Base-by-base conservation (phyloP, 2,113 vertebrate species). In the Argyrosomus japonicus region DNA sequence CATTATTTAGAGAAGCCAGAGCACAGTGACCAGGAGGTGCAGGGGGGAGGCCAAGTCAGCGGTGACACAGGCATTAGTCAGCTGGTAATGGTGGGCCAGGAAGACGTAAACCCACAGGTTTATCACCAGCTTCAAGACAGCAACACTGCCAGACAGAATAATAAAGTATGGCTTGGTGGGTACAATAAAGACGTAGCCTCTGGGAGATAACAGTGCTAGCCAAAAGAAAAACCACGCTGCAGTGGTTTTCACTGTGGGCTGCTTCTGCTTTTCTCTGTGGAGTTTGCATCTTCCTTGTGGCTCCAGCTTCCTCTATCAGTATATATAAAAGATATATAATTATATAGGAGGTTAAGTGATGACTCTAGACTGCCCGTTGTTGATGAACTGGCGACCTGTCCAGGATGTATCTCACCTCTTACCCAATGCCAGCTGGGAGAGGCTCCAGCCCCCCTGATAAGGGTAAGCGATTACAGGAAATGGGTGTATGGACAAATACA, bases 81-180 rank as follows among this genome's bases (percentile, higher is more conserved):
- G 69, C 63, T 62, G 5, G 32, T 27, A 45, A 5, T 14, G 32
- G 9, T 51, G 40, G 29, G 18, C n/a, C 14, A 47, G 23, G 54
- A 54, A 32, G 77, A 76, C 1, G 19, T 54, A 48, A 65, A 65
- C 15, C 17, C 53, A 17, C 27, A 51, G 8, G 29, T 84, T 81
- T 74, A 77, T 77, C 47, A 50, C 45, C 8, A 14, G 40, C 40
- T 43, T 76, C 0, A 25, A 68, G 36, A 36, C 29, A 15, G 19
- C 54, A 23, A 5, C 27, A 65, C 50, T 50, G 23, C 53, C 43
- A 62, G 72, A n/a, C 43, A 29, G 50, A 43, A 53, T 57, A 32
- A 74, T 43, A 75, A 13, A 54, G 45, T 32, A 27, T 56, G 64
- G 27, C 17, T 64, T 4, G 25, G 70, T 75, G 60, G 23, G 53